These are phyloP conservation scores for Ibycter americanus DNA, from an alignment of 2,797 vertebrate genomes.

Conservation along the genomic window DNA sequence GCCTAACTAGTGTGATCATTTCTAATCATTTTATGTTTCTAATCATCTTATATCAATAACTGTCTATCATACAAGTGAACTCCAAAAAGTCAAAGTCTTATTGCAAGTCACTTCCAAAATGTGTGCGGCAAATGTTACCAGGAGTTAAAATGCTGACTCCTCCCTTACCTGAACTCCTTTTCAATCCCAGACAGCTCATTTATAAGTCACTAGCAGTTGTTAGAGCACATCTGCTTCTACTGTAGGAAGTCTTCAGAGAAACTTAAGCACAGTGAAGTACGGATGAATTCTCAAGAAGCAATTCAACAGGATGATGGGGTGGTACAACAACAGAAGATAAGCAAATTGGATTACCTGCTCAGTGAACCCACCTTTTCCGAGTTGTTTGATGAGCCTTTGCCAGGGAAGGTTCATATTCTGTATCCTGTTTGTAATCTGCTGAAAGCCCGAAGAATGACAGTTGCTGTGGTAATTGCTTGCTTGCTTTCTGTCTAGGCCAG, in stretches of 20 bases:
- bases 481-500: background rate
- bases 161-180: background rate
- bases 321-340: background rate
- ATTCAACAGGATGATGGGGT: background rate
- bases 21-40: background rate
- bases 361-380: background rate
- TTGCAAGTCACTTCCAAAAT: background rate
- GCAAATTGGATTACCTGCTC: background rate
- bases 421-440: background rate
- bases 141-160: background rate
- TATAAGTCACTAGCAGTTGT: background rate
- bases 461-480: background rate
- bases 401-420: background rate
- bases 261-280: background rate
- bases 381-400: background rate
- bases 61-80: background rate
- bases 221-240: background rate
- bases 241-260: background rate
- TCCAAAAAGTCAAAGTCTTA: background rate
- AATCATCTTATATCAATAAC: no score
- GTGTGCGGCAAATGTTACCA: accelerated
- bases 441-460: background rate
- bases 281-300: background rate
- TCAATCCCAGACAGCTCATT: background rate
- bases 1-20: background rate